A percentile compares a stretch with the other conserved stretches of the same genome.
phyloP scores from a whole-genome alignment of 2,113 vertebrate genomes.

The Myxocyprinus asiaticus region DNA sequence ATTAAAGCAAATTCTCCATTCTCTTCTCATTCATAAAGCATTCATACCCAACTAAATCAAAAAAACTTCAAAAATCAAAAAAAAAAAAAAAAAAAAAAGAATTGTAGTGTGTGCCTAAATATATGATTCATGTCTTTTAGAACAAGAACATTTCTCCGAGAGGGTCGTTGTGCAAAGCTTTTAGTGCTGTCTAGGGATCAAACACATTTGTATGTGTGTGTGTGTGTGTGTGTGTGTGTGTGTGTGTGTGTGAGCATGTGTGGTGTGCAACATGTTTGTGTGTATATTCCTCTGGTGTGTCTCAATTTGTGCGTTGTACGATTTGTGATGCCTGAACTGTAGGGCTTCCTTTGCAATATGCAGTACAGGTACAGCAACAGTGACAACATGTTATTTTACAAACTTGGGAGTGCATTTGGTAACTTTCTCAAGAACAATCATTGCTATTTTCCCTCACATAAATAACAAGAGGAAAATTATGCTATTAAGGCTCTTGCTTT shows the following conservation, averaged over 20 bases:
- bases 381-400: conserved; percentile 54
- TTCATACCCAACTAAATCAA: conserved; percentile 68
- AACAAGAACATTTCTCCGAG: conserved; percentile 61
- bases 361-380: conserved; percentile 75
- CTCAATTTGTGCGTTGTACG: conserved; percentile 26
- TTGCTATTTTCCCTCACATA: conserved; percentile 18
- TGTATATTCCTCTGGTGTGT: conserved; percentile 27
- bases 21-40: conserved; percentile 62
- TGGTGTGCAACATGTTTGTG: conserved; percentile 55
- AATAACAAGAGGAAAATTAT: not conserved
- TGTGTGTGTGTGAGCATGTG: conserved; percentile 65
- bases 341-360: conserved; percentile 82
- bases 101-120: conserved; percentile 69
- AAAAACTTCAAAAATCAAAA: conserved; percentile 18
- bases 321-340: conserved; percentile 69
- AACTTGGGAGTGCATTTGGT: conserved; percentile 59
- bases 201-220: conserved; percentile 50
- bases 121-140: conserved; percentile 51
- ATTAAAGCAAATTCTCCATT: conserved; percentile 61
- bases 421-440: conserved; percentile 54
- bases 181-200: conserved; percentile 45
- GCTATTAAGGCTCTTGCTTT: conserved; percentile 10
- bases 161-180: conserved; percentile 72
- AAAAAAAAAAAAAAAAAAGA: conserved; percentile 57
- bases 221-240: conserved; percentile 66